These are phyloP conservation scores for Hirudinaria manillensis DNA, from an alignment of 2,888 invertebrate genomes.

Conservation along the genomic window DNA sequence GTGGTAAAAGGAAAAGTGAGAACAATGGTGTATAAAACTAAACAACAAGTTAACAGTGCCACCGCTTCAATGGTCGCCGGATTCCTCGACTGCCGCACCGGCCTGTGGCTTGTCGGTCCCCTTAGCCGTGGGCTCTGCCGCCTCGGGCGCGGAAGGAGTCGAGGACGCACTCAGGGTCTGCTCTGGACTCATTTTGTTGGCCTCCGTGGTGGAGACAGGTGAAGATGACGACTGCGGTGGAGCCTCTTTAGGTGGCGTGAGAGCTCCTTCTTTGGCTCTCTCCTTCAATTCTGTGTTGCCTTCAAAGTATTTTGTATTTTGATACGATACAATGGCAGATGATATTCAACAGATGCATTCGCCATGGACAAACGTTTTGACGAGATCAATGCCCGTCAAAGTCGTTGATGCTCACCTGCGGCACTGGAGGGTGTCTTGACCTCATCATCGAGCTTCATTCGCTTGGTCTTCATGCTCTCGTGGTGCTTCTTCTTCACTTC, in stretches of 20 bases:
- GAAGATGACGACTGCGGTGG: background rate
- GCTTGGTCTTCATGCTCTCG: constrained; percentile 46
- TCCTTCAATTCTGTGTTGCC: background rate
- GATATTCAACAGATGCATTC: too few species aligned
- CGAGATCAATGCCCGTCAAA: too few species aligned
- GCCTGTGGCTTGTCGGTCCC: background rate
- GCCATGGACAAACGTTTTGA: too few species aligned
- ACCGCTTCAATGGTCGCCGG: too few species aligned
- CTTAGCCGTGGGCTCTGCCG: background rate
- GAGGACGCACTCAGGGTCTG: too few species aligned
- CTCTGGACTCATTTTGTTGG: too few species aligned
- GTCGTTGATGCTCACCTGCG: constrained; percentile 16
- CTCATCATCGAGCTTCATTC: constrained; percentile 43
- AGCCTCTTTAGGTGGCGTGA: background rate
- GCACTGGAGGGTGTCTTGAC: constrained; percentile 37
- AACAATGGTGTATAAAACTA: constrained; percentile 5
- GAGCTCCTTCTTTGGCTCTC: background rate
- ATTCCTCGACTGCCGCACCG: background rate
- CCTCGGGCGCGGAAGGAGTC: background rate
- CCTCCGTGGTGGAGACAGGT: too few species aligned
- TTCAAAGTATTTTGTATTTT: too few species aligned
- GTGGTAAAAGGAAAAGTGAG: background rate
- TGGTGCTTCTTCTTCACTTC: constrained; percentile 46
- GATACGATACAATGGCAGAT: too few species aligned
- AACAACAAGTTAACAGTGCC: too few species aligned